Evolutionary conservation across 2,888 invertebrate species (phyloP).

Genomic region (Prosopocoilus inquinatus): DNA sequence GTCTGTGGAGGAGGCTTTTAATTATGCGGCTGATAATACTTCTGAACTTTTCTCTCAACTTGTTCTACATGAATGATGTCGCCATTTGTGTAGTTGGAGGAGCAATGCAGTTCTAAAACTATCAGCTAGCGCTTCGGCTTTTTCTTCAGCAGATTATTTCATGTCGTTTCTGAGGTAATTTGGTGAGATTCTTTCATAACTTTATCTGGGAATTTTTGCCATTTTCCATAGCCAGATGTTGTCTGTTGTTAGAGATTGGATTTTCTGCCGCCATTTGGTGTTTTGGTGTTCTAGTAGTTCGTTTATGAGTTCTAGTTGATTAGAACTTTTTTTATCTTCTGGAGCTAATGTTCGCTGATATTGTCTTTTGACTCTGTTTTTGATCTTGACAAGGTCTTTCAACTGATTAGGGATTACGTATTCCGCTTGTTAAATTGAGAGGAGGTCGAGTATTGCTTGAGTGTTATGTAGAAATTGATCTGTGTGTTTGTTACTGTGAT

Average conservation of each 20-base stretch:
- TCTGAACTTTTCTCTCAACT: not conserved
- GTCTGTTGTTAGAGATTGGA: not conserved
- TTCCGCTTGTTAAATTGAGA: no score
- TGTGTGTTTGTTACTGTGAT: no score
- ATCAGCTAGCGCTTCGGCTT: slow-evolving; percentile 15
- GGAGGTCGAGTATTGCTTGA: no score
- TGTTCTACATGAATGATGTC: slow-evolving; percentile 14
- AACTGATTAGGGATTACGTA: no score
- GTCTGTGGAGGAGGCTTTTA: not conserved
- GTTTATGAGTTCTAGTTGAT: no score
- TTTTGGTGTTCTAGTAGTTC: no score
- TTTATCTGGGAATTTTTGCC: not conserved
- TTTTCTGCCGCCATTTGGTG: no score
- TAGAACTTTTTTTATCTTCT: no score
- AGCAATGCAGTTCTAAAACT: slow-evolving; percentile 12
- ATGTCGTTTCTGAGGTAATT: slow-evolving; percentile 10
- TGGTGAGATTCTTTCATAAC: not conserved
- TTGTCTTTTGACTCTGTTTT: no score
- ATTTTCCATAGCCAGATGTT: not conserved
- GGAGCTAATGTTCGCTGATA: no score
- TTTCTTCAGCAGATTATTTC: slow-evolving; percentile 9
- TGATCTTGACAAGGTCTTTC: no score
- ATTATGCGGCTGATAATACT: not conserved
- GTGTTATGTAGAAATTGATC: no score
- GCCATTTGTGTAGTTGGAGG: slow-evolving; percentile 5